A percentile compares a stretch with the other conserved stretches of the same genome.
Evolutionary conservation across 2,113 vertebrate species (phyloP).

Genomic region (Grammomys surdaster): DNA sequence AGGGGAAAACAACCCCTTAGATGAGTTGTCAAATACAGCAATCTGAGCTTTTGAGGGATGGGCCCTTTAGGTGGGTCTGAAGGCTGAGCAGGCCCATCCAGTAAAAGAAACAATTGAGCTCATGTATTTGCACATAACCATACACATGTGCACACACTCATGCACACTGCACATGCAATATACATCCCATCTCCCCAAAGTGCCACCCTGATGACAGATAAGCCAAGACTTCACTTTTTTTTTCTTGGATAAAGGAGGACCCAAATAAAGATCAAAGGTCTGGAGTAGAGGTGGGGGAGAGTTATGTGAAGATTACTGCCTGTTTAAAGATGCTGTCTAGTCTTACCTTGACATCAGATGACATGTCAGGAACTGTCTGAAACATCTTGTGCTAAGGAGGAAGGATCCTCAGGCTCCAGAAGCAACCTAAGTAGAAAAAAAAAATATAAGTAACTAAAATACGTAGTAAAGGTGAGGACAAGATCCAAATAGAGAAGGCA

Average conservation of each 20-base stretch:
- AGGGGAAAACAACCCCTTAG: slow-evolving; percentile 31
- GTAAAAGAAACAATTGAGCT: not conserved
- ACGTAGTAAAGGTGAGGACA: not conserved
- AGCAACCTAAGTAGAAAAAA: slow-evolving; percentile 78
- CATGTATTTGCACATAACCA: too few species aligned
- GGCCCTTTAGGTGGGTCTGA: not conserved
- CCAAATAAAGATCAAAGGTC: too few species aligned
- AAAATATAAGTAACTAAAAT: slow-evolving; percentile 18
- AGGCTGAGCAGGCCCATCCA: not conserved
- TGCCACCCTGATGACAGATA: not conserved
- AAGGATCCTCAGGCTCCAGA: slow-evolving; percentile 66
- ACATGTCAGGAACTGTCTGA: slow-evolving; percentile 98
- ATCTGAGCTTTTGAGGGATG: slow-evolving; percentile 51
- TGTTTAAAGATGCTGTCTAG: slow-evolving; percentile 90
- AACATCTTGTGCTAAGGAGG: slow-evolving; percentile 91
- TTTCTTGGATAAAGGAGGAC: not conserved
- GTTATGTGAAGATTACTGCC: slow-evolving; percentile 87
- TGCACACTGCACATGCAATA: not conserved
- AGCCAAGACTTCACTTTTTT: not conserved
- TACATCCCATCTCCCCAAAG: not conserved
- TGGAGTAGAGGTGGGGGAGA: not conserved
- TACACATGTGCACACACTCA: not conserved
- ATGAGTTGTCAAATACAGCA: slow-evolving; percentile 87
- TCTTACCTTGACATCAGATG: slow-evolving; percentile 99
- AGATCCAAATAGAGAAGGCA: not conserved